These are phyloP conservation scores for Paramormyrops hopkinsi DNA, from an alignment of 2,797 vertebrate genomes.

Conservation along the genomic window DNA sequence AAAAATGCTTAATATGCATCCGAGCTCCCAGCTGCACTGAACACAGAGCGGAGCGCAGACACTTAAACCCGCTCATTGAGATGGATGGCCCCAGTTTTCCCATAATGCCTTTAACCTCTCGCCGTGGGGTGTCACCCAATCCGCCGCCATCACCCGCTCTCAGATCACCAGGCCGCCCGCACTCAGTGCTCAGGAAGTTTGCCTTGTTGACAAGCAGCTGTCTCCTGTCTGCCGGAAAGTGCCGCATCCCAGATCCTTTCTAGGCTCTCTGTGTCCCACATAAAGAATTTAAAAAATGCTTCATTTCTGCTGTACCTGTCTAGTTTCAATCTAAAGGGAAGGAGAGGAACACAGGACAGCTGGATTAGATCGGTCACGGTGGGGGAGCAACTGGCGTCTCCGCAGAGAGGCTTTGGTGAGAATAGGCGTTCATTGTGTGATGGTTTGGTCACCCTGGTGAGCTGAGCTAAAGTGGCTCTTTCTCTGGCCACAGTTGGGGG, in stretches of 20 bases:
- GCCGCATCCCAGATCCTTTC: background rate
- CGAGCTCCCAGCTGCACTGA: background rate
- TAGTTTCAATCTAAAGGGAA: background rate
- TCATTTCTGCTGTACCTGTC: background rate
- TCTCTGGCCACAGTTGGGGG: background rate
- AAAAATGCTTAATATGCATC: conserved; percentile 5
- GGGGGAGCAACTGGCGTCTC: background rate
- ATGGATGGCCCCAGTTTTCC: conserved; percentile 27
- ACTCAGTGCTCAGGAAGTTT: background rate
- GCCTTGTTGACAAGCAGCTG: background rate
- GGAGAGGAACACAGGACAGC: background rate
- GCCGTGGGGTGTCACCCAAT: conserved; percentile 40
- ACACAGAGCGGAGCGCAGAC: background rate
- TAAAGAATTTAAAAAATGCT: background rate
- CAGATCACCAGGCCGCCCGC: conserved; percentile 16
- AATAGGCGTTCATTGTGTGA: background rate
- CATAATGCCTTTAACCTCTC: conserved; percentile 40
- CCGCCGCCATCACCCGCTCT: conserved; percentile 38
- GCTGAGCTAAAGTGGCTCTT: background rate
- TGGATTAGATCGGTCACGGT: background rate
- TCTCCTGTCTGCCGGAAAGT: background rate
- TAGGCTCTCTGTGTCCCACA: background rate
- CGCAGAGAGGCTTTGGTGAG: background rate
- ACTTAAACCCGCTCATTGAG: background rate
- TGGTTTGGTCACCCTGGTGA: background rate